Conservation (phyloP, 2,113 vertebrate species). For the Pelecanus crispus region DNA sequence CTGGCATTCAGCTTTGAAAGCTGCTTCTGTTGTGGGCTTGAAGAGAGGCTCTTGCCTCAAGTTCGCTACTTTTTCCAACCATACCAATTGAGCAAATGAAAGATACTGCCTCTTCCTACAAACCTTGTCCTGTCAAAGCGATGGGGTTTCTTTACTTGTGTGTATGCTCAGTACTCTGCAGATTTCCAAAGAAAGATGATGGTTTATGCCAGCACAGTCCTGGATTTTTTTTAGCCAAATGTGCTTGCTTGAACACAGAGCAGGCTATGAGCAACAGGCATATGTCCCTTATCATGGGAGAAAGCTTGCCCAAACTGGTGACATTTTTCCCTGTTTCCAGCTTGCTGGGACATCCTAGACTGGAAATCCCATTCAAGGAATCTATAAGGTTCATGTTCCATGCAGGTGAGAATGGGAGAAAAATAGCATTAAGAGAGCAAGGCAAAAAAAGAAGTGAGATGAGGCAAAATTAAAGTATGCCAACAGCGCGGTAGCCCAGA, state of each 20-base stretch:
- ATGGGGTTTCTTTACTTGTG: neutral
- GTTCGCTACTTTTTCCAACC: neutral
- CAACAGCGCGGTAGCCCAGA: neutral
- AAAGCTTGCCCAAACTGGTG: neutral
- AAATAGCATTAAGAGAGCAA: neutral
- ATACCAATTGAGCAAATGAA: neutral
- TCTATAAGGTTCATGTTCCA: neutral
- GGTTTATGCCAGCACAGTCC: neutral
- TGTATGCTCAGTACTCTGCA: rapidly evolving
- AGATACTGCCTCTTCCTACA: neutral
- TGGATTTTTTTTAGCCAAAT: neutral
- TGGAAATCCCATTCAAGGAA: neutral
- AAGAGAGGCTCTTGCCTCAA: neutral
- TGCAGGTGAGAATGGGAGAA: neutral
- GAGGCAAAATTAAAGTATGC: neutral
- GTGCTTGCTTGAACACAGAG: neutral
- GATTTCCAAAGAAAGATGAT: neutral
- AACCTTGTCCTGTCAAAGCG: neutral
- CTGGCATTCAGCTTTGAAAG: neutral
- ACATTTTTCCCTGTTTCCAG: neutral
- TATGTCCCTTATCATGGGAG: neutral
- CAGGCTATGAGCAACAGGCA: neutral
- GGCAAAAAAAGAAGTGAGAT: neutral
- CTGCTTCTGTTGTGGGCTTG: neutral
- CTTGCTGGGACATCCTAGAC: neutral